phyloP scores from a whole-genome alignment of 1,140 invertebrate genomes.

The Probaryconus sp. region DNA sequence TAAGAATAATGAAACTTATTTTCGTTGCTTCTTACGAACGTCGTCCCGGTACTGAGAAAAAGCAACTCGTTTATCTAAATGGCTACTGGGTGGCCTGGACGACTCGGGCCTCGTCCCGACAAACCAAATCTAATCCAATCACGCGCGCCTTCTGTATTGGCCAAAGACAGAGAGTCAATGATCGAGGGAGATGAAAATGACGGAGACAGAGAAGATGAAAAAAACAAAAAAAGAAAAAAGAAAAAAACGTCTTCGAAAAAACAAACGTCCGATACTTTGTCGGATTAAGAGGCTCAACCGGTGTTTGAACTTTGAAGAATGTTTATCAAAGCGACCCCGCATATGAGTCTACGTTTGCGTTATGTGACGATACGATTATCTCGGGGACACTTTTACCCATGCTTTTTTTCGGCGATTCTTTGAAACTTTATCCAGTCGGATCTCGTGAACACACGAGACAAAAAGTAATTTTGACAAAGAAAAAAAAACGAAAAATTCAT shows the following conservation, averaged over 20 bases:
- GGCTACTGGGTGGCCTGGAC: slow-evolving; percentile 77
- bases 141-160: slow-evolving; percentile 53
- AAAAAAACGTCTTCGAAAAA: slow-evolving; percentile 62
- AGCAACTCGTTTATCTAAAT: slow-evolving; percentile 77
- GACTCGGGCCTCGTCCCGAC: slow-evolving; percentile 49
- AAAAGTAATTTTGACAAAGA: too few species aligned
- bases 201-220: too few species aligned
- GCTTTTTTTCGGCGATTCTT: slow-evolving; percentile 47
- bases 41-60: slow-evolving; percentile 34
- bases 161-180: background rate
- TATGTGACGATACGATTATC: slow-evolving; percentile 43
- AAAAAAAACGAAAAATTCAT: too few species aligned
- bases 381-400: slow-evolving; percentile 38
- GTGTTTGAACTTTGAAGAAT: slow-evolving; percentile 36
- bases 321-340: slow-evolving; percentile 43
- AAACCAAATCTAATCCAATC: slow-evolving; percentile 72
- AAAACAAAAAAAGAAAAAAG: too few species aligned
- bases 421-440: slow-evolving; percentile 33
- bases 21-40: slow-evolving; percentile 17
- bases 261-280: slow-evolving; percentile 48
- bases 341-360: slow-evolving; percentile 34
- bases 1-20: slow-evolving; percentile 34
- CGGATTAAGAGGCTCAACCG: slow-evolving; percentile 46
- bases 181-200: too few species aligned
- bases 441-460: background rate